phyloP scores from a whole-genome alignment of 2,797 vertebrate species.

The Chaenodraco wilsoni region DNA sequence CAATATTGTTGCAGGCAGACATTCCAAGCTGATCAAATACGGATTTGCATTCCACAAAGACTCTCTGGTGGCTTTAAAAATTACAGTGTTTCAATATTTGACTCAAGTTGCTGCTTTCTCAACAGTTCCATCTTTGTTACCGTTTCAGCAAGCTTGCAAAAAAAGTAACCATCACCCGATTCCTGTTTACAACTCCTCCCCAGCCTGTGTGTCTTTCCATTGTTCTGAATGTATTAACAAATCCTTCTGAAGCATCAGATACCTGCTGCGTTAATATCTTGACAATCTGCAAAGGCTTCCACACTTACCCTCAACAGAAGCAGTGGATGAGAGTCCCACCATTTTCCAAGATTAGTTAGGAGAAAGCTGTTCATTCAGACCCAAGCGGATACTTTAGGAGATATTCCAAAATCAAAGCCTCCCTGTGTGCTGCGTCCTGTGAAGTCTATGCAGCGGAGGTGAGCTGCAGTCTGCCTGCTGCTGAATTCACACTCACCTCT shows the following conservation, averaged over 20 bases:
- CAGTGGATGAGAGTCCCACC: slow-evolving; percentile 78
- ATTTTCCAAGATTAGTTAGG: slow-evolving; percentile 53
- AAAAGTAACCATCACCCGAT: slow-evolving; percentile 39
- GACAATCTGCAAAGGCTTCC: slow-evolving; percentile 1
- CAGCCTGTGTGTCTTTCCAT: not conserved
- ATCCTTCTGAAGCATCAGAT: not conserved
- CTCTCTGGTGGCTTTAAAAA: slow-evolving; percentile 32
- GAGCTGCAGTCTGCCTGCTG: slow-evolving; percentile 60
- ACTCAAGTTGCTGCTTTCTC: slow-evolving; percentile 33
- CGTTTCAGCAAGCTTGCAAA: slow-evolving; percentile 21
- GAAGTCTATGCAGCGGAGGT: slow-evolving; percentile 64
- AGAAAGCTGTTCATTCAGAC: slow-evolving; percentile 47
- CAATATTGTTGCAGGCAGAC: slow-evolving; percentile 45
- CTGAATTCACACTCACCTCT: slow-evolving; percentile 69
- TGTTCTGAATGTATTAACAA: not conserved
- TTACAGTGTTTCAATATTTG: slow-evolving; percentile 22
- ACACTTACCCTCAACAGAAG: slow-evolving; percentile 72
- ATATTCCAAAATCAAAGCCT: slow-evolving; percentile 53
- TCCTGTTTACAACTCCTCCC: slow-evolving; percentile 2
- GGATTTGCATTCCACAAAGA: slow-evolving; percentile 47
- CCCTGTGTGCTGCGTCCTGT: slow-evolving; percentile 34
- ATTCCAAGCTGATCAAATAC: slow-evolving; percentile 45
- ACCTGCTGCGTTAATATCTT: slow-evolving; percentile 11
- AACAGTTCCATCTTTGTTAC: slow-evolving; percentile 16
- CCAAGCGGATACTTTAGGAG: slow-evolving; percentile 38